These are phyloP conservation scores for Esox niger DNA, from an alignment of 2,113 vertebrate genomes.

Conservation along the genomic window DNA sequence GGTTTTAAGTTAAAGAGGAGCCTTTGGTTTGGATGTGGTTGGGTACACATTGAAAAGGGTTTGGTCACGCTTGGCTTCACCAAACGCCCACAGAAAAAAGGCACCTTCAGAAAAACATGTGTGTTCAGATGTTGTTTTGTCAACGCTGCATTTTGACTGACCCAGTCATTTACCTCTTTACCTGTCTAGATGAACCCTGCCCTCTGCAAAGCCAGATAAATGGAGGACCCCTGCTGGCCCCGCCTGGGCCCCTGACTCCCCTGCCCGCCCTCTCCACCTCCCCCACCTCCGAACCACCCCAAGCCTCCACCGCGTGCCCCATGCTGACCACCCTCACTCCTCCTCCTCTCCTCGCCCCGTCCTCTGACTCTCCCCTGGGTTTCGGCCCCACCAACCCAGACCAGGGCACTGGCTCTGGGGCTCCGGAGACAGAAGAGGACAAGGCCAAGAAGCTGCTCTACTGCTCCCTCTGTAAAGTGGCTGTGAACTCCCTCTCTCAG, in stretches of 20 bases:
- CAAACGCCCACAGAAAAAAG: constrained; percentile 22
- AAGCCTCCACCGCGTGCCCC: constrained; percentile 53
- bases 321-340: constrained; percentile 52
- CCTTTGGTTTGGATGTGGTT: constrained; percentile 31
- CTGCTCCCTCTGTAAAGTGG: constrained; percentile 91
- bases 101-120: no score
- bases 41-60: constrained; percentile 8
- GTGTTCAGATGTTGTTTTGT: no score
- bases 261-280: constrained; percentile 62
- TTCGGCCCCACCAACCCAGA: constrained; percentile 51
- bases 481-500: constrained; percentile 89
- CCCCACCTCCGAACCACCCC: constrained; percentile 65
- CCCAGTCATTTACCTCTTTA: constrained; percentile 15
- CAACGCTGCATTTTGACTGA: constrained; percentile 9
- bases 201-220: constrained; percentile 54
- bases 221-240: constrained; percentile 47
- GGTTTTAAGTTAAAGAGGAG: constrained; percentile 14
- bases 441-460: constrained; percentile 89
- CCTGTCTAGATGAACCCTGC: constrained; percentile 62
- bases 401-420: constrained; percentile 40
- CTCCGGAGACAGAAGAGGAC: constrained; percentile 82
- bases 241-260: constrained; percentile 55
- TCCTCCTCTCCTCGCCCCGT: constrained; percentile 52
- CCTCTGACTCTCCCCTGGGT: constrained; percentile 62
- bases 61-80: constrained; percentile 17